Percentiles rank a stretch among this genome's conserved stretches.
Evolutionary conservation across 2,113 vertebrate genomes (phyloP).

Genomic region (Lichenostomus cassidix): DNA sequence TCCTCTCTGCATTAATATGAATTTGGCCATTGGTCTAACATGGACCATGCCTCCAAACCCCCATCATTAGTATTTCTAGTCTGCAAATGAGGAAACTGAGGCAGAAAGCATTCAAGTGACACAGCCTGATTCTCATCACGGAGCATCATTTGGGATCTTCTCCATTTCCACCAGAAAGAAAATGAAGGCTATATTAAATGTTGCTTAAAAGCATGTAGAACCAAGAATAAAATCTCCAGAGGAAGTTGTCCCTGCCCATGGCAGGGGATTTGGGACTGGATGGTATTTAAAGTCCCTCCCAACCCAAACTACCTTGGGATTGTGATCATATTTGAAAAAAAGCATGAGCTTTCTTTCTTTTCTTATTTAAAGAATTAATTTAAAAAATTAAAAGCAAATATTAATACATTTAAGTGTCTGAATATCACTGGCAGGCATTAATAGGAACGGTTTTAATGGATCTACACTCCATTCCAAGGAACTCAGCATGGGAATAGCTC

Average conservation of each 20-base stretch:
- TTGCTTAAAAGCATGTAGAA: background rate
- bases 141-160: background rate
- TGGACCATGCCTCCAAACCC: accelerated
- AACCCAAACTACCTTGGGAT: background rate
- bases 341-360: background rate
- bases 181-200: background rate
- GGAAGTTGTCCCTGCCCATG: background rate
- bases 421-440: background rate
- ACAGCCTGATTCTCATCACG: accelerated
- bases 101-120: background rate
- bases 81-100: background rate
- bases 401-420: background rate
- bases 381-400: background rate
- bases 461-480: background rate
- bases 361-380: background rate
- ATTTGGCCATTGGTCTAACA: background rate
- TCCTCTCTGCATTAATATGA: background rate
- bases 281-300: background rate
- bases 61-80: background rate
- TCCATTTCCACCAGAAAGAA: background rate
- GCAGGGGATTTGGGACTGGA: background rate
- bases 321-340: background rate
- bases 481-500: background rate
- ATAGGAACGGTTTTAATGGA: background rate
- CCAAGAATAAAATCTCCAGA: background rate